These are phyloP conservation scores for Metacarcinus magister DNA, from an alignment of 2,888 invertebrate species.

Conservation along the genomic window DNA sequence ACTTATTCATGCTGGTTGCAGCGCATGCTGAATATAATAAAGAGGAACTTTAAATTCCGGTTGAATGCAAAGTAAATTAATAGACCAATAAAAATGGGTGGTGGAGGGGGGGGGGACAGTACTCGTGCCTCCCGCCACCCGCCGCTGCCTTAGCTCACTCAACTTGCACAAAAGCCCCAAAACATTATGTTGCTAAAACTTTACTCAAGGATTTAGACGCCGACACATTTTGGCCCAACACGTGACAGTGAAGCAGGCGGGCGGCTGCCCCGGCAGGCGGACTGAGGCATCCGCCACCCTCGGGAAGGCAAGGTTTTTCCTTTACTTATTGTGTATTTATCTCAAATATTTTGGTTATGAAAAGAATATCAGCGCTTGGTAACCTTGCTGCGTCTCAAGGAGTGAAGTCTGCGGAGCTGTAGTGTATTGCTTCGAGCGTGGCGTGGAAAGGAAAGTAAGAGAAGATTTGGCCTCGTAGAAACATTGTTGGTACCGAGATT, in stretches of 20 bases:
- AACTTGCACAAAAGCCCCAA: conserved; percentile 44
- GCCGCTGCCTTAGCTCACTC: conserved; percentile 44
- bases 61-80: conserved; percentile 45
- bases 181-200: conserved; percentile 48
- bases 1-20: conserved; percentile 41
- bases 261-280: background rate
- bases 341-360: background rate
- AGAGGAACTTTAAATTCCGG: conserved; percentile 40
- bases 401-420: background rate
- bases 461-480: background rate
- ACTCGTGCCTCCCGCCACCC: conserved; percentile 36
- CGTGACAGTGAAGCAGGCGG: conserved; percentile 31
- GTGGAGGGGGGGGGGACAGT: background rate
- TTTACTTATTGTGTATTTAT: background rate
- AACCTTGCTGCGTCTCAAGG: background rate
- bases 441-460: background rate
- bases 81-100: conserved; percentile 46
- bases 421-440: background rate
- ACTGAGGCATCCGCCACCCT: background rate
- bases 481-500: conserved; percentile 28
- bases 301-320: background rate
- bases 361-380: background rate
- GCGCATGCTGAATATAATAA: conserved; percentile 44
- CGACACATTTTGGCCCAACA: conserved; percentile 45
- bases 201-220: conserved; percentile 45